A percentile compares a stretch with the other conserved stretches of the same genome.
Evolutionary conservation across 2,888 invertebrate species (phyloP).

Genomic region (Volucella bombylans): DNA sequence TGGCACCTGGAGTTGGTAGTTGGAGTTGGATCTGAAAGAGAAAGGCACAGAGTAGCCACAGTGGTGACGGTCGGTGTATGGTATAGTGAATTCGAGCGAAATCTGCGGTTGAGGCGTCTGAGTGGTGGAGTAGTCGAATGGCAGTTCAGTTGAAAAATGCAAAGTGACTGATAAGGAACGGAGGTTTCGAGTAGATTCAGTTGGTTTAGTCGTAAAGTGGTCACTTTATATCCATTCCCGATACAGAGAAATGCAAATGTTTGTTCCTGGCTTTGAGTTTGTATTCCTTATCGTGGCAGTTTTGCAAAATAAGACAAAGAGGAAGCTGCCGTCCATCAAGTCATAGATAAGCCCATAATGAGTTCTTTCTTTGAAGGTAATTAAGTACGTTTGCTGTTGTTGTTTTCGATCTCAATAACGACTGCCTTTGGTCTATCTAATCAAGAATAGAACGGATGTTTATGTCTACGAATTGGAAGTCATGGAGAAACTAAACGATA

Average conservation of each 20-base stretch:
- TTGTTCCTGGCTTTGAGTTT: constrained; percentile 21
- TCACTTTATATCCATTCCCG: constrained; percentile 20
- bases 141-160: constrained; percentile 46
- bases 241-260: constrained; percentile 26
- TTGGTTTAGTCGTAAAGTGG: constrained; percentile 42
- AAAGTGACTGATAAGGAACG: constrained; percentile 57
- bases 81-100: constrained; percentile 30
- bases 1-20: constrained; percentile 17
- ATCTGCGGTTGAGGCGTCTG: constrained; percentile 18
- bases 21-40: neutral
- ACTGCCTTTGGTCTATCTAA: no score
- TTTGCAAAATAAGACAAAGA: constrained; percentile 21
- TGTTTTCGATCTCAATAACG: no score
- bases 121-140: neutral
- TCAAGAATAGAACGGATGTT: no score
- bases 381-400: no score
- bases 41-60: constrained; percentile 1
- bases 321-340: constrained; percentile 14
- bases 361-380: neutral
- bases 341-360: constrained; percentile 13
- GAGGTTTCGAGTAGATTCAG: constrained; percentile 26
- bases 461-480: no score
- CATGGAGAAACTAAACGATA: no score
- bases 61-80: constrained; percentile 8
- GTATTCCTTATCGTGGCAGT: constrained; percentile 14